Evolutionary conservation across 2,888 invertebrate species (phyloP), one percentile per base, ranked within the genome.

Genomic region (Lepidonotus clava): DNA sequence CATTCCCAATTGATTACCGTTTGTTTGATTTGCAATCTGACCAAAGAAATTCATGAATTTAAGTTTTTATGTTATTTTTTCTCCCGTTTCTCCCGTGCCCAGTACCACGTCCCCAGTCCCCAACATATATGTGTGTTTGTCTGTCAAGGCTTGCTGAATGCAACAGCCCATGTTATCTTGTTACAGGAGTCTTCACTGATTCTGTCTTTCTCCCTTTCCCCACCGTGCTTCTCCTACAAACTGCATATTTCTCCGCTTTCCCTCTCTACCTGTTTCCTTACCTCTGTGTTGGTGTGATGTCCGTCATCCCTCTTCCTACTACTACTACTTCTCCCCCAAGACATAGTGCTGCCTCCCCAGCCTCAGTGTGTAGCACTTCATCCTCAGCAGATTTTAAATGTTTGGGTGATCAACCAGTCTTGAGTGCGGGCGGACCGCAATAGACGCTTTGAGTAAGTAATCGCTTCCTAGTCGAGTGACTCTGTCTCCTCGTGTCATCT

Each of bases 391-490:
- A 14, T 21, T 51, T 21, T 51, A 11, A 18, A 34, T 76, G 76
- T 76, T 76, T 24, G 46, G 80, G 80, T 80, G 80, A 46, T 28
- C 46, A 24, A 46, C 80, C n/a, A 28, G 41, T 51, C 51, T 34
- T 32, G n/a, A 80, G 80, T 80, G 24, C 46, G 21, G 34, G 76
- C 76, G 38, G 80, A 32, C 41, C 51, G 80, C 80, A 46, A 46
- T 80, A 80, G 80, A 51, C 46, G 71, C 71, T 71, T 80, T 80
- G 80, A 80, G 80, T 80, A 80, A 80, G 80, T 80, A 80, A 80
- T 80, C 21, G 80, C 80, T 80, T 80, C 80, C 1, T 80, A 80
- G 80, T 80, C 80, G 80, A 41, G 80, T 80, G 80, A 40, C 41
- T 71, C 71, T 38, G 21, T n/a, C 18, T 71, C 71, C 38, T 71